A percentile compares a stretch with the other conserved stretches of the same genome.
These are phyloP conservation scores for Tipula lateralis DNA, from an alignment of 2,888 invertebrate species.

Conservation along the genomic window DNA sequence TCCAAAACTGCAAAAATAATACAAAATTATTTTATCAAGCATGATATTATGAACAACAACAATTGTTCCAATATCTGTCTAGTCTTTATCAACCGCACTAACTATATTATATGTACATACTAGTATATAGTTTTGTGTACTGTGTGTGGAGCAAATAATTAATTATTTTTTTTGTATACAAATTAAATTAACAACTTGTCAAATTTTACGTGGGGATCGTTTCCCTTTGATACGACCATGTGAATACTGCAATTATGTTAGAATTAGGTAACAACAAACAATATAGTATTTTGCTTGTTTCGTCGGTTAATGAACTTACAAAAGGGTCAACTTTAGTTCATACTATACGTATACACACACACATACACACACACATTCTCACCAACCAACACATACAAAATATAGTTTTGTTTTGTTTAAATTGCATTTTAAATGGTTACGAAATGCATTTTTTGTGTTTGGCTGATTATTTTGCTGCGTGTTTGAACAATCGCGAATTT, in stretches of 20 bases:
- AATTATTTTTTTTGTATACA: not conserved
- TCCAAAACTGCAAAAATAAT: not conserved
- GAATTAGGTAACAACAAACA: not conserved
- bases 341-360: not conserved
- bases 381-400: too few relatives aligned
- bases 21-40: constrained; percentile 1
- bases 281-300: too few relatives aligned
- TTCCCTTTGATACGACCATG: not conserved
- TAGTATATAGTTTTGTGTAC: not conserved
- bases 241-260: not conserved
- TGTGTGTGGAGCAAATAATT: not conserved
- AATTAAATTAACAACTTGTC: not conserved
- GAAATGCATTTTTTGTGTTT: not conserved
- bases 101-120: not conserved
- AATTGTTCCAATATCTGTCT: not conserved
- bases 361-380: not conserved
- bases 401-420: not conserved
- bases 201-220: not conserved
- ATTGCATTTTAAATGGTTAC: not conserved
- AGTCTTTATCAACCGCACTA: not conserved
- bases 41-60: not conserved
- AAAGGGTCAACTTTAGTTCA: not conserved
- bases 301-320: not conserved
- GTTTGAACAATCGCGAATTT: not conserved
- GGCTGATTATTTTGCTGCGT: constrained; percentile 6